Percentiles rank a stretch among this genome's conserved stretches.
Conservation (phyloP, 2,797 vertebrate species). For the Chromobotia macracanthus region DNA sequence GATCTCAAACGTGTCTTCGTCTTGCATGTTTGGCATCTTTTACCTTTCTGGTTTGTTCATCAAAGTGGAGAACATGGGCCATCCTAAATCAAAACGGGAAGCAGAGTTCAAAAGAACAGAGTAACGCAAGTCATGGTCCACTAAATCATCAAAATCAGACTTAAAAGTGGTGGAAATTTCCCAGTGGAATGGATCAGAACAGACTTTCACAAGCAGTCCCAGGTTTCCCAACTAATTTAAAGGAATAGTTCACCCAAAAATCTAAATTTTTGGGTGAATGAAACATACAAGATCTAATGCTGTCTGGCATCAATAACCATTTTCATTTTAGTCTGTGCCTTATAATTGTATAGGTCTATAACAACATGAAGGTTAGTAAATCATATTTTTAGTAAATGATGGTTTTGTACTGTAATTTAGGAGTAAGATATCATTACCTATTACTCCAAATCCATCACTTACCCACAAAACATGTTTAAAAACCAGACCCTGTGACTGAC, state of each 20-base stretch:
- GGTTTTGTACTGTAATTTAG: background rate
- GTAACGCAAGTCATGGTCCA: slow-evolving; percentile 26
- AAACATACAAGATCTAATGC: background rate
- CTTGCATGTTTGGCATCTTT: slow-evolving; percentile 96
- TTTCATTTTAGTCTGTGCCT: background rate
- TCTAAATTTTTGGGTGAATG: background rate
- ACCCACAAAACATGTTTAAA: background rate
- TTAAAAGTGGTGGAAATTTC: slow-evolving; percentile 37
- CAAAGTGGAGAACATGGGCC: slow-evolving; percentile 95
- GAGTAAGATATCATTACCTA: background rate
- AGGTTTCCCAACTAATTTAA: slow-evolving; percentile 3
- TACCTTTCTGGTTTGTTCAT: slow-evolving; percentile 93
- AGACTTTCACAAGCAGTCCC: slow-evolving; percentile 15
- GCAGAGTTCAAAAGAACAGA: slow-evolving; percentile 60
- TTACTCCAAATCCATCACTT: background rate
- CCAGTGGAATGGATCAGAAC: slow-evolving; percentile 31
- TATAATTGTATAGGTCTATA: too few species aligned
- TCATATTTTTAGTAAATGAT: background rate
- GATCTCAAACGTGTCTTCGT: slow-evolving; percentile 98
- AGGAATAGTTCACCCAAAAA: background rate
- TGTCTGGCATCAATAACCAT: background rate
- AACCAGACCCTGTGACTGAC: background rate
- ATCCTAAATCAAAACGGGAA: slow-evolving; percentile 81
- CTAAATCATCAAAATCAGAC: slow-evolving; percentile 63
- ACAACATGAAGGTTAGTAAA: background rate